Evolutionary conservation across 2,888 invertebrate species (phyloP).

Genomic region (Conomelus anceps): DNA sequence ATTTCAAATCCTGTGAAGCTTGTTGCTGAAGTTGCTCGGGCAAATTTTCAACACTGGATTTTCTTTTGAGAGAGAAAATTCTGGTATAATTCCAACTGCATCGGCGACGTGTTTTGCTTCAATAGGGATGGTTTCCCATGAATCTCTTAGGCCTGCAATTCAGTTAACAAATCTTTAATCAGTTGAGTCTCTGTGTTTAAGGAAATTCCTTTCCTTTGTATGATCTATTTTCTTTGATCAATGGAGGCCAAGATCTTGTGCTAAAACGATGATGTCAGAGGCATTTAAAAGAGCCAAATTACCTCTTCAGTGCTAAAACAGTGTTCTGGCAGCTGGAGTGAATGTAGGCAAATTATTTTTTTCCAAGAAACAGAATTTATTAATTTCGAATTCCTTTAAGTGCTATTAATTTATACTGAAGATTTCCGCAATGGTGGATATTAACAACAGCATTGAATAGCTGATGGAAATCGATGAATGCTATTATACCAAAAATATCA

Average conservation of each 20-base stretch:
- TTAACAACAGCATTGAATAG: no score
- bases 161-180: neutral
- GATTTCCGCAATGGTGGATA: no score
- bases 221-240: neutral
- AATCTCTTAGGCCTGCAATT: constrained; percentile 11
- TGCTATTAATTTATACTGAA: no score
- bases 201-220: constrained; percentile 3
- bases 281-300: constrained; percentile 14
- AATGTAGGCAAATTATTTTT: constrained; percentile 12
- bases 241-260: constrained; percentile 1
- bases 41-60: neutral
- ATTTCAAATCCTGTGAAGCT: constrained; percentile 5
- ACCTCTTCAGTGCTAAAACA: neutral
- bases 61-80: no score
- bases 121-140: constrained; percentile 1
- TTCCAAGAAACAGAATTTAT: no score
- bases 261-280: constrained; percentile 17
- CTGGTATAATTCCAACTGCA: no score
- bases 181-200: neutral
- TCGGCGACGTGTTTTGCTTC: constrained; percentile 12
- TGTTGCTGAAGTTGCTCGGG: constrained; percentile 2
- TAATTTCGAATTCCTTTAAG: no score
- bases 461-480: no score
- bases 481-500: no score
- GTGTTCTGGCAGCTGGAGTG: constrained; percentile 19